These are phyloP conservation scores for Antedon bifida DNA, from an alignment of 35 echinoderm and acorn worm species.

Conservation along the genomic window DNA sequence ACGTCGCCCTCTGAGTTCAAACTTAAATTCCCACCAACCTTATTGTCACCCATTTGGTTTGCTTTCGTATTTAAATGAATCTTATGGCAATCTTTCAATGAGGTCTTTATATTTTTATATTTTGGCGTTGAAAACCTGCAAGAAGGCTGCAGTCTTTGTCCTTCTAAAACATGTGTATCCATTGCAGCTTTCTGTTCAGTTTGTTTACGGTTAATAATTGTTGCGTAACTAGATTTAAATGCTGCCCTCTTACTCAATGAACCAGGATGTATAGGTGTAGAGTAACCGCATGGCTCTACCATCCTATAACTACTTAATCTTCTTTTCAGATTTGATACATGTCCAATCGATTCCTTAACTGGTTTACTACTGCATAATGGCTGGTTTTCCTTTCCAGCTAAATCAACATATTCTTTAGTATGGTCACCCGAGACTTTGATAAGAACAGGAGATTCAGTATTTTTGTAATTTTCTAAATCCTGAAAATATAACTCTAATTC, in stretches of 20 bases:
- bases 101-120: too few species aligned
- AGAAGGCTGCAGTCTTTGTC: too few species aligned
- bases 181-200: too few species aligned
- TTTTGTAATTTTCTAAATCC: not conserved
- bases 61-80: not conserved
- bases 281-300: not conserved
- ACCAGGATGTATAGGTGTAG: not conserved
- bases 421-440: not conserved
- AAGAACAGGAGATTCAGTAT: not conserved
- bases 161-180: too few species aligned
- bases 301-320: too few species aligned
- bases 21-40: too few species aligned
- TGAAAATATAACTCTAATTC: not conserved
- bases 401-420: not conserved
- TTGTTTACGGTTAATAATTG: too few species aligned
- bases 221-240: too few species aligned
- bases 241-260: too few species aligned
- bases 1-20: too few species aligned
- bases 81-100: too few species aligned
- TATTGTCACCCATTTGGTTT: not conserved
- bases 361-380: not conserved
- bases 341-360: not conserved
- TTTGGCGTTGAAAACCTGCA: too few species aligned
- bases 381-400: not conserved
- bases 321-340: not conserved